phyloP scores from a whole-genome alignment of 2,113 vertebrate genomes.

The Hemicordylus capensis region DNA sequence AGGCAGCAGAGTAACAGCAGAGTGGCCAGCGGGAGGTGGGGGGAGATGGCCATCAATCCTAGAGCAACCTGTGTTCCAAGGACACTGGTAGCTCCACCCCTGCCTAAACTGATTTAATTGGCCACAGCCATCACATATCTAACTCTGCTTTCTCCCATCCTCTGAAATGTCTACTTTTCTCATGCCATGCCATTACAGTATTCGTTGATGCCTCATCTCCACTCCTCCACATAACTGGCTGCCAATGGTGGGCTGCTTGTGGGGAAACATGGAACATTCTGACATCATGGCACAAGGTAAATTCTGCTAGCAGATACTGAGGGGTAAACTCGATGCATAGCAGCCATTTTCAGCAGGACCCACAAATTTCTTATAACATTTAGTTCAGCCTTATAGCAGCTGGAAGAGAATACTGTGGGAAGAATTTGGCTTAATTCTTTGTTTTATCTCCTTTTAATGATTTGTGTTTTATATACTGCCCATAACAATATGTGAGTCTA shows the following conservation, averaged over 20 bases:
- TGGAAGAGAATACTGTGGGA: neutral
- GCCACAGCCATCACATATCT: neutral
- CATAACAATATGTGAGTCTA: constrained; percentile 12
- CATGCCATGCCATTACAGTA: neutral
- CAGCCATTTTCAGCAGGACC: too few species aligned
- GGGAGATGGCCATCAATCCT: too few species aligned
- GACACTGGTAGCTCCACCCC: neutral
- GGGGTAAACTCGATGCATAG: neutral
- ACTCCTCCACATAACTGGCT: too few species aligned
- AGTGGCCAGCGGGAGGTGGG: too few species aligned
- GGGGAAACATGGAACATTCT: neutral
- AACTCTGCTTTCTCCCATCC: neutral
- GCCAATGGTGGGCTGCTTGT: neutral
- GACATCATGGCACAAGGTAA: neutral
- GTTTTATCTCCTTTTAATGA: neutral
- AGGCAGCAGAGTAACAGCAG: too few species aligned
- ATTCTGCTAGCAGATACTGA: neutral
- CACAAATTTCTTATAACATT: neutral
- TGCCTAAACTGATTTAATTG: neutral
- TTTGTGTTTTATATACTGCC: constrained; percentile 10
- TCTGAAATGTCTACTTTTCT: neutral
- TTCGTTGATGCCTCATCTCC: neutral
- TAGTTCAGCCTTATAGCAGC: neutral
- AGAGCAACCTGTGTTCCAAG: too few species aligned
- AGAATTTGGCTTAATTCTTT: neutral